Percentiles rank a stretch among this genome's conserved stretches.
Evolutionary conservation across 2,797 vertebrate species (phyloP).

Genomic region (Malurus leucopterus): DNA sequence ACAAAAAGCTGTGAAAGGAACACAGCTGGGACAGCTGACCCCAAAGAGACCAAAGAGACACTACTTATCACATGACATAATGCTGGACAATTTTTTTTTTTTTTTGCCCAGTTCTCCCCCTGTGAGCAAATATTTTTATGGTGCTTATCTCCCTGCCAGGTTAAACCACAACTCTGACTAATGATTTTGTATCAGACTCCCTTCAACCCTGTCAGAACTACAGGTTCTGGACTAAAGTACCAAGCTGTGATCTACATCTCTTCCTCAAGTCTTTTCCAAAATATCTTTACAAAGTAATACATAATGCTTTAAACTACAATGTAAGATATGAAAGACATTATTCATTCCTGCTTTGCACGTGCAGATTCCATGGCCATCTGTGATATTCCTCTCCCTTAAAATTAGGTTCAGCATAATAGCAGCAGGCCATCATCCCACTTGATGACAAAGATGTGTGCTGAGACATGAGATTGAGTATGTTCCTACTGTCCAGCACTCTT

Average conservation of each 20-base stretch:
- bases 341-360: background rate
- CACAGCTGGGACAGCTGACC: background rate
- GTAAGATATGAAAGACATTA: background rate
- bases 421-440: background rate
- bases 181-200: background rate
- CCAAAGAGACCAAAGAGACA: background rate
- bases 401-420: background rate
- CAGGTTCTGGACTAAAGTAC: background rate
- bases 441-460: background rate
- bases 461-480: background rate
- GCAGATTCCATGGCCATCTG: background rate
- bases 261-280: background rate
- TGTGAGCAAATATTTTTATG: background rate
- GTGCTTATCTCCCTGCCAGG: background rate
- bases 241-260: background rate
- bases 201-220: background rate
- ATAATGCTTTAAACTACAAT: background rate
- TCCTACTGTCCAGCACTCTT: background rate
- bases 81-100: background rate
- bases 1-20: background rate
- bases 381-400: background rate
- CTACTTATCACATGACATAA: background rate
- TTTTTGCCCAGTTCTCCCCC: rapidly evolving
- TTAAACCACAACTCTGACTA: background rate
- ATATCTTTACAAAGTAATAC: background rate